Evolutionary conservation across 2,888 invertebrate species (phyloP), one percentile per base, ranked within the genome.

Genomic region (Scaptomyza reducta): DNA sequence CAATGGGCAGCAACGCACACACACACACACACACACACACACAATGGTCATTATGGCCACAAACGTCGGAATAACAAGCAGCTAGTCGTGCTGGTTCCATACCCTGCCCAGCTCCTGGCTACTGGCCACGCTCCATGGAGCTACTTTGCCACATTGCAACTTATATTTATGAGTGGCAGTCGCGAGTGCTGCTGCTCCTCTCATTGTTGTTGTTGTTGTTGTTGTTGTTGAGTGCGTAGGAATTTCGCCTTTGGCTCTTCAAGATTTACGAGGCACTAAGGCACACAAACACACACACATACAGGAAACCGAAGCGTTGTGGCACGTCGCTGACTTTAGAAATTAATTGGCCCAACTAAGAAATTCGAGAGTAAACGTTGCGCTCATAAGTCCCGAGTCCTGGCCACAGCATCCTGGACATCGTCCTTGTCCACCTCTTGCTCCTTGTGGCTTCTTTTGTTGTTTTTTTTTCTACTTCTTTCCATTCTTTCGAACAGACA

Each of bases 321-420:
- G 74, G 70, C 80, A 75, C 79, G 74, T 69, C 70, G 76, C 74
- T 87, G 88, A 89, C 88, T 89, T 89, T 88, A 85, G 87, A 89
- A 89, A 87, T 87, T 87, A 87, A 87, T 87, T 87, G 87, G 87
- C 80, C 80, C 88, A 89, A 86, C 87, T 79, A 88, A 78, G 87
- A 85, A 84, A 84, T 79, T 88, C 80, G 80, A 86, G 83, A 88
- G 88, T 77, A 73, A 77, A 73, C 83, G 87, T 45, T 82, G 79
- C 69, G 76, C 86, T 81, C 89, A 87, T 87, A 86, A 87, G 84
- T 85, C 73, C 73, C 79, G 69, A 53, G 79, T 64, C 63, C 70
- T 75, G 57, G 58, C 56, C 1, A 60, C 65, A 58, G 64, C 54
- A 1, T 46, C n/a, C 53, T 44, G 47, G 41, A 16, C 45, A 29